phyloP scores from a whole-genome alignment of 2,888 invertebrate species.

The Nipponacmea schrenckii region DNA sequence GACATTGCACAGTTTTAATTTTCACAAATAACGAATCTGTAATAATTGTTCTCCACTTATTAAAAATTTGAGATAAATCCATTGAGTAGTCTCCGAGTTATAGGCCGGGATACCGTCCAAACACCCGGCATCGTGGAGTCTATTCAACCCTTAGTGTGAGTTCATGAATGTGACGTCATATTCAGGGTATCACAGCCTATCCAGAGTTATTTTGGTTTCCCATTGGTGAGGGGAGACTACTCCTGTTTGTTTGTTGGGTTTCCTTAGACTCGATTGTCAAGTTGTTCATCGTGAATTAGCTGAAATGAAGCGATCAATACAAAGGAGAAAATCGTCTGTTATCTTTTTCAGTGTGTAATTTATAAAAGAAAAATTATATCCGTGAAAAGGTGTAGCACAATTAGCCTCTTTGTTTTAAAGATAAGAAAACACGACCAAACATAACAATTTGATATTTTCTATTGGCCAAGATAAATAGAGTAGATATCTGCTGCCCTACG shows the following conservation, averaged over 20 bases:
- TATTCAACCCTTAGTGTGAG: background rate
- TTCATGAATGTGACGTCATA: conserved; percentile 6
- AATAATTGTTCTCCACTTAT: conserved; percentile 1
- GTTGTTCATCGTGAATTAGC: no score
- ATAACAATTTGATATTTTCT: no score
- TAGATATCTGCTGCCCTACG: no score
- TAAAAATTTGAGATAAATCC: conserved; percentile 18
- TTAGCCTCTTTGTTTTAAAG: no score
- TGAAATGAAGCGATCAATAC: no score
- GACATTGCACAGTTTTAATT: background rate
- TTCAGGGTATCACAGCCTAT: background rate
- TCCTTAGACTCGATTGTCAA: no score
- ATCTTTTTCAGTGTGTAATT: no score
- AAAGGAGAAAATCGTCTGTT: no score
- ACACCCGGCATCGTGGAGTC: conserved; percentile 2
- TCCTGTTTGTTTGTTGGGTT: background rate
- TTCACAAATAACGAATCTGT: background rate
- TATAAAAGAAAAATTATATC: no score
- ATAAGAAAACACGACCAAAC: no score
- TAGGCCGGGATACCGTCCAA: conserved; percentile 12
- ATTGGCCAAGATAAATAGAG: no score
- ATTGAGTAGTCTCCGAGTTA: conserved; percentile 15
- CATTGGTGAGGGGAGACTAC: background rate
- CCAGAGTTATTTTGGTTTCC: conserved; percentile 1
- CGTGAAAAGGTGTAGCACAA: no score